Conservation (phyloP, 2,797 vertebrate species). For the Nyctibius grandis region DNA sequence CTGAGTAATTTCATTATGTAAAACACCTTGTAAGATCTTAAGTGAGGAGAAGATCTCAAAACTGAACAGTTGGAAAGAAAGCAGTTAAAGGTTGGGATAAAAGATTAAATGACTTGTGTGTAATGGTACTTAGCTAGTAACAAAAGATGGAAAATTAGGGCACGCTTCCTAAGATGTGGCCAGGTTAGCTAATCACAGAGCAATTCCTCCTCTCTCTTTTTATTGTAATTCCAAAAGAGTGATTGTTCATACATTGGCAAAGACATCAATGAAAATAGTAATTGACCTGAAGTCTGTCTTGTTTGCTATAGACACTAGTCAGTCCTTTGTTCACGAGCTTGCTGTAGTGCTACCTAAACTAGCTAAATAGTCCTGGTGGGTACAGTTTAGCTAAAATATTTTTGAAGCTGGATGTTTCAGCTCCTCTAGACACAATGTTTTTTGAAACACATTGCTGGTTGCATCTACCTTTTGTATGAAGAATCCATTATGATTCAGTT, state of each 20-base stretch:
- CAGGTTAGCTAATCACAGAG: neutral
- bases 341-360: neutral
- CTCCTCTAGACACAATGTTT: neutral
- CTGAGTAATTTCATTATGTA: neutral
- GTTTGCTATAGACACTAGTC: neutral
- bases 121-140: neutral
- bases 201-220: neutral
- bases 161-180: fast-evolving
- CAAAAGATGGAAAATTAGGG: neutral
- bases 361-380: neutral
- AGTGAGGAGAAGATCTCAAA: neutral
- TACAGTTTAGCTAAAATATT: neutral
- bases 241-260: neutral
- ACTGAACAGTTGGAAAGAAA: neutral
- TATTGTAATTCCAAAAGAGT: neutral
- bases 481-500: neutral
- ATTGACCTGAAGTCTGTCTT: neutral
- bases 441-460: neutral
- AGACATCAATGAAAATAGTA: neutral
- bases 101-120: neutral
- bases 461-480: neutral
- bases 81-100: neutral
- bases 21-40: neutral
- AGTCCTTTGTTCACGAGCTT: neutral
- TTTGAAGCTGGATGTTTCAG: neutral